These are phyloP conservation scores for Myiopsitta monachus DNA, from an alignment of 2,113 vertebrate genomes.

Conservation along the genomic window DNA sequence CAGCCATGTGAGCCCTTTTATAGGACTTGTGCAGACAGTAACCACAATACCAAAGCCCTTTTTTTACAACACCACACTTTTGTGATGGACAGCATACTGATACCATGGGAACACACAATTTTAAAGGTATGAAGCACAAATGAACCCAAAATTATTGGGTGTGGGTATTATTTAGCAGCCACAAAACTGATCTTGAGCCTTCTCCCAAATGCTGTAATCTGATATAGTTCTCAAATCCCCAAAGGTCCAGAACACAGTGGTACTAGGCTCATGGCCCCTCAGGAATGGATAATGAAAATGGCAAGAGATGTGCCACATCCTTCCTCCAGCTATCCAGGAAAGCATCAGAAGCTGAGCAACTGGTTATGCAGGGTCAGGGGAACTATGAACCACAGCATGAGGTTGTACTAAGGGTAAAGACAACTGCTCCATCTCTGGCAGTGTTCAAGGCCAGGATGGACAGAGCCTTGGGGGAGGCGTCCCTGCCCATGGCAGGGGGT, in stretches of 20 bases:
- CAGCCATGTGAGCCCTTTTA: not conserved
- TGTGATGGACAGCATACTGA: not conserved
- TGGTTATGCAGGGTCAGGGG: not conserved
- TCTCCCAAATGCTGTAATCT: not conserved
- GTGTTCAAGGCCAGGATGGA: not conserved
- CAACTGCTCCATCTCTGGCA: not conserved
- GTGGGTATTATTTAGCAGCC: not conserved
- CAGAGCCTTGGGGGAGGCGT: not conserved
- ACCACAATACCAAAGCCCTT: not conserved
- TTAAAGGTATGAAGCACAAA: not conserved
- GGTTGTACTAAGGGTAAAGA: not conserved
- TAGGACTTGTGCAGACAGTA: not conserved
- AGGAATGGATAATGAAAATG: not conserved
- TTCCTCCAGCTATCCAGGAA: not conserved
- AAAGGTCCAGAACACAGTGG: not conserved
- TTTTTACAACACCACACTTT: not conserved
- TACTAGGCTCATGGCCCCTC: accelerated
- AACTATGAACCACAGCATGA: not conserved
- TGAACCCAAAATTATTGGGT: not conserved
- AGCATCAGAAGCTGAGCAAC: not conserved
- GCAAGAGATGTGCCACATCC: not conserved
- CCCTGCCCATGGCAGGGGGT: not conserved
- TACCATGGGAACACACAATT: not conserved
- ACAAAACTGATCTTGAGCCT: not conserved
- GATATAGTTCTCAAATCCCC: not conserved